Conservation (phyloP, 2,797 vertebrate species). For the Gymnoscopelus braueri region DNA sequence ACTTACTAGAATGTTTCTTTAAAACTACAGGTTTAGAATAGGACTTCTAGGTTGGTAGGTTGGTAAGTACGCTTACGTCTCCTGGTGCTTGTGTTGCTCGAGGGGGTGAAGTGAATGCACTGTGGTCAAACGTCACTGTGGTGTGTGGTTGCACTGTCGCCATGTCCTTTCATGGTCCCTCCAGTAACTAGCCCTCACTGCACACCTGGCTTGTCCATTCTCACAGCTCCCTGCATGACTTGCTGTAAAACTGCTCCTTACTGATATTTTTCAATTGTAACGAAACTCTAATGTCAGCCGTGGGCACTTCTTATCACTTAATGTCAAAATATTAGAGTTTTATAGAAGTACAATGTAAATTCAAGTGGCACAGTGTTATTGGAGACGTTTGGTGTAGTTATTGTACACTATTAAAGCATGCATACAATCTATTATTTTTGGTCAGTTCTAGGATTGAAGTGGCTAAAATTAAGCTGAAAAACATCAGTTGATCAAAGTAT, state of each 20-base stretch:
- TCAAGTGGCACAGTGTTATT: not conserved
- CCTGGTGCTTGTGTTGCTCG: conserved; percentile 14
- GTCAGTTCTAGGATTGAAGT: not conserved
- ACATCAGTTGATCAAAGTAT: conserved; percentile 2
- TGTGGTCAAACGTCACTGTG: conserved; percentile 56
- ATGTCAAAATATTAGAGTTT: not conserved
- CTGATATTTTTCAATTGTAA: conserved; percentile 34
- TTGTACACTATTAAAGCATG: not conserved
- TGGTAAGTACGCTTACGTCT: conserved; percentile 45
- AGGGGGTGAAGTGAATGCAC: conserved; percentile 22
- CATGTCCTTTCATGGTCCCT: conserved; percentile 42
- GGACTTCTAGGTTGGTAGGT: conserved; percentile 28
- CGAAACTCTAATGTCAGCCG: conserved; percentile 20
- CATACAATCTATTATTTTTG: not conserved
- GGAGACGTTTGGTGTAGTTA: not conserved
- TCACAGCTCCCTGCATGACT: conserved; percentile 74
- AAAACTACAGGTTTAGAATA: conserved; percentile 49
- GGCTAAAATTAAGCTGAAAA: not conserved
- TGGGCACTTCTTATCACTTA: not conserved
- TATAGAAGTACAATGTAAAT: not conserved
- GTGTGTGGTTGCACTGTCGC: conserved; percentile 47
- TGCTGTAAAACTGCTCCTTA: conserved; percentile 46
- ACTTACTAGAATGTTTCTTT: conserved; percentile 39
- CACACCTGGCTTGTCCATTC: conserved; percentile 54
- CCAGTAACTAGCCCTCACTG: conserved; percentile 45